These are phyloP conservation scores for Abrostola triplasia DNA, from an alignment of 2,888 invertebrate genomes.

Conservation along the genomic window DNA sequence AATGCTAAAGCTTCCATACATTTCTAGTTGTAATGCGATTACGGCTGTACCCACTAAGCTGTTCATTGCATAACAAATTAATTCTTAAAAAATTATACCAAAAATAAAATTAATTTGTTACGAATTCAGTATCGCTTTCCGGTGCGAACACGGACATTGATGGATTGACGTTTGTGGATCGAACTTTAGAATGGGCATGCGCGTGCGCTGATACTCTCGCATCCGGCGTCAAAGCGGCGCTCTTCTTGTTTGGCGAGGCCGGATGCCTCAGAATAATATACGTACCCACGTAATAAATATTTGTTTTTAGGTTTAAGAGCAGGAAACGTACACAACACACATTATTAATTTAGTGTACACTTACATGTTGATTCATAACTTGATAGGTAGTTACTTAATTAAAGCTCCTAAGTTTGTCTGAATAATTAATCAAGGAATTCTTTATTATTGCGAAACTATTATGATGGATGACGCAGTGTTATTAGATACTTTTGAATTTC, in stretches of 20 bases:
- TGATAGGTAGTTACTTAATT: background rate
- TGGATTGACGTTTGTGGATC: slow-evolving; percentile 74
- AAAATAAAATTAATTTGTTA: slow-evolving; percentile 48
- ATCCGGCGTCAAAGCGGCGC: slow-evolving; percentile 66
- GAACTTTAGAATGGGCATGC: slow-evolving; percentile 59
- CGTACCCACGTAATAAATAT: slow-evolving; percentile 58
- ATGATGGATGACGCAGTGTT: no score
- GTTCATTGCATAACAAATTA: slow-evolving; percentile 22
- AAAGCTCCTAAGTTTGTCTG: background rate
- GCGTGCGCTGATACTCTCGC: slow-evolving; percentile 65
- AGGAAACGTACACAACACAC: slow-evolving; percentile 7
- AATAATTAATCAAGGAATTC: no score
- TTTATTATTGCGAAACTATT: background rate
- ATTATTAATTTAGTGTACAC: background rate
- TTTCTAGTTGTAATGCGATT: slow-evolving; percentile 25
- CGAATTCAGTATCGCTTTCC: slow-evolving; percentile 61
- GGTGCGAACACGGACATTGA: slow-evolving; percentile 66
- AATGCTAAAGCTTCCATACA: slow-evolving; percentile 35
- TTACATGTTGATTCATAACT: background rate
- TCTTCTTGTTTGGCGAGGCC: slow-evolving; percentile 62
- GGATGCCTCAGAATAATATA: slow-evolving; percentile 66
- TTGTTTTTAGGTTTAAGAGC: slow-evolving; percentile 50
- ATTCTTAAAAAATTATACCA: slow-evolving; percentile 17
- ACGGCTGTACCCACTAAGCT: slow-evolving; percentile 17
- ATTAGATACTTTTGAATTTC: no score